These are phyloP conservation scores for Charaxes varanes DNA, from an alignment of 1,140 invertebrate genomes.

Conservation along the genomic window DNA sequence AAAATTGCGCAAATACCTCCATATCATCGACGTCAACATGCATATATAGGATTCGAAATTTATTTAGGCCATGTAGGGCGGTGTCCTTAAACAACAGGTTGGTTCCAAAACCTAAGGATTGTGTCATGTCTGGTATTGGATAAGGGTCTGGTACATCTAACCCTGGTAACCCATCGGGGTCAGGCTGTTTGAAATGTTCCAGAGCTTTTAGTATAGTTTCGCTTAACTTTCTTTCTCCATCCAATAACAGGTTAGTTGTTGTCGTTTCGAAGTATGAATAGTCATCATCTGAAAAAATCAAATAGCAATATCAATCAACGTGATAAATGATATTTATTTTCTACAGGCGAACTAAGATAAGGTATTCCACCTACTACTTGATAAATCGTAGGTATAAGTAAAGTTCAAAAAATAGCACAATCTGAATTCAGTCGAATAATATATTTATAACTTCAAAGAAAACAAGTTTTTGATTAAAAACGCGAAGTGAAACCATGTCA, in stretches of 20 bases:
- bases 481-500: too few relatives aligned
- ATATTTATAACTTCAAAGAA: too few relatives aligned
- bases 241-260: conserved; percentile 22
- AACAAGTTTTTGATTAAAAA: too few relatives aligned
- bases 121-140: conserved; percentile 83
- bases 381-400: too few relatives aligned
- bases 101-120: conserved; percentile 79
- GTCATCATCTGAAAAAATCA: conserved; percentile 9
- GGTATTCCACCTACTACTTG: too few relatives aligned
- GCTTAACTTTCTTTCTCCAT: conserved; percentile 79
- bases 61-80: conserved; percentile 82
- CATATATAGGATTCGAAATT: conserved; percentile 79
- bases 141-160: conserved; percentile 85
- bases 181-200: conserved; percentile 86
- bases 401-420: too few relatives aligned
- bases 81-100: conserved; percentile 80
- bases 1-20: conserved; percentile 49
- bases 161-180: conserved; percentile 83
- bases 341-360: too few relatives aligned
- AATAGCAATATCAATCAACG: conserved; percentile 11
- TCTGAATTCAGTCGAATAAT: too few relatives aligned
- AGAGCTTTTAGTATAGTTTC: conserved; percentile 82
- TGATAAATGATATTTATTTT: too few relatives aligned
- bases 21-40: conserved; percentile 50
- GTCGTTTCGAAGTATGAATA: conserved; percentile 15